phyloP scores from a whole-genome alignment of 2,888 invertebrate species.

The Sicus ferrugineus region DNA sequence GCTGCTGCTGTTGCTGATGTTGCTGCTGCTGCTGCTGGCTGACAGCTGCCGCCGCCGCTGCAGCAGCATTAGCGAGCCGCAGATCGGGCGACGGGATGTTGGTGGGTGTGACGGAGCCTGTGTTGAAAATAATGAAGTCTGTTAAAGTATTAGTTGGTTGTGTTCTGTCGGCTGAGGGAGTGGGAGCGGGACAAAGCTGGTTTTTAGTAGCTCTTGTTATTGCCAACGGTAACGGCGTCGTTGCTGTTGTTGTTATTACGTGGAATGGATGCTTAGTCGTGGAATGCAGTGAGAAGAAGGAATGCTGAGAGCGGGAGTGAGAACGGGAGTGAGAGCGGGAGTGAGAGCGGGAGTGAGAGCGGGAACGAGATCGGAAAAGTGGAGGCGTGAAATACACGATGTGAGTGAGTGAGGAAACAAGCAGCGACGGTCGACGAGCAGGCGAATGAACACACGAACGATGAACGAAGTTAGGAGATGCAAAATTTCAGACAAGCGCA shows the following conservation, averaged over 20 bases:
- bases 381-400: background rate
- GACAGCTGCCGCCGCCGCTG: slow-evolving; percentile 46
- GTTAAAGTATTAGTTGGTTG: slow-evolving; percentile 60
- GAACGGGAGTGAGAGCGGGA: background rate
- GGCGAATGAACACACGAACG: background rate
- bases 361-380: too few species aligned
- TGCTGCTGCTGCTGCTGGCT: slow-evolving; percentile 55
- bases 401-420: background rate
- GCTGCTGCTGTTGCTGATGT: slow-evolving; percentile 54
- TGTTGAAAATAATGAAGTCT: slow-evolving; percentile 64
- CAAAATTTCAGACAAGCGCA: too few species aligned
- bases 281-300: background rate
- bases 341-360: background rate
- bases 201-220: background rate
- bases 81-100: slow-evolving; percentile 79
- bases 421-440: background rate
- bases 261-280: background rate
- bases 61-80: slow-evolving; percentile 58
- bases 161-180: slow-evolving; percentile 43
- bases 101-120: slow-evolving; percentile 84
- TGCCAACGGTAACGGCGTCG: background rate
- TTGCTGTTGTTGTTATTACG: slow-evolving; percentile 13
- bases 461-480: too few species aligned
- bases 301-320: background rate
- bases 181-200: slow-evolving; percentile 18